A percentile compares a stretch with the other conserved stretches of the same genome.
These are phyloP conservation scores for Sphecodes monilicornis DNA, from an alignment of 2,888 invertebrate genomes.

Conservation along the genomic window DNA sequence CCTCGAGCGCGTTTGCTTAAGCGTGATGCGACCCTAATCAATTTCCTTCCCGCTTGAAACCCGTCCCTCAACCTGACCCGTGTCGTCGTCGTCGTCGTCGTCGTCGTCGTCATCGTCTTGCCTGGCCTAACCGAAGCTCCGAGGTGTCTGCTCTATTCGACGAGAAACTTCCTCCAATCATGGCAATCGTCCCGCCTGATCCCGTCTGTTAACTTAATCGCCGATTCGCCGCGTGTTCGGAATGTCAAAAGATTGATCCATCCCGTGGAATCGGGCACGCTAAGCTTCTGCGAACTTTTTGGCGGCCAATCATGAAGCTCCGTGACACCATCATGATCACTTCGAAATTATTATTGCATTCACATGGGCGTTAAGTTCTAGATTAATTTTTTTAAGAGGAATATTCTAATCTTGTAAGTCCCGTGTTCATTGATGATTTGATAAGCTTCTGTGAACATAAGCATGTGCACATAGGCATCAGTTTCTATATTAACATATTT, in stretches of 20 bases:
- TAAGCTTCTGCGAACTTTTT: neutral
- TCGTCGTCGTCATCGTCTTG: neutral
- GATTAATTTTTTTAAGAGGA: neutral
- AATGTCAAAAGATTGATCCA: neutral
- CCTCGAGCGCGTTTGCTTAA: constrained; percentile 62
- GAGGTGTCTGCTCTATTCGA: constrained; percentile 42
- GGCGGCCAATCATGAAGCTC: neutral
- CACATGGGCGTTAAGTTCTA: neutral
- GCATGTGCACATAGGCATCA: too few relatives aligned
- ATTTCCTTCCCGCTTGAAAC: constrained; percentile 64
- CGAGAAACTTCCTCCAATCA: constrained; percentile 51
- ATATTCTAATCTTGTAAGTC: neutral
- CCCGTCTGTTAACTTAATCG: constrained; percentile 35
- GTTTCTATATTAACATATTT: too few relatives aligned
- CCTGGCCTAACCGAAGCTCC: constrained; percentile 11
- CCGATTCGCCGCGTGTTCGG: neutral
- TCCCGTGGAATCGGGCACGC: neutral
- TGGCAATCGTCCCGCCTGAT: constrained; percentile 25
- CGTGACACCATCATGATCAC: neutral
- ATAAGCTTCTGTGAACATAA: too few relatives aligned
- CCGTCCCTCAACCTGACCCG: neutral
- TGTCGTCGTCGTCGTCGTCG: neutral
- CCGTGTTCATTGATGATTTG: too few relatives aligned
- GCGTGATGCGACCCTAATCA: constrained; percentile 66
- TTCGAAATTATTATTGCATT: neutral